Evolutionary conservation across 1,140 invertebrate genomes (phyloP).

Genomic region (Drosophila miranda): DNA sequence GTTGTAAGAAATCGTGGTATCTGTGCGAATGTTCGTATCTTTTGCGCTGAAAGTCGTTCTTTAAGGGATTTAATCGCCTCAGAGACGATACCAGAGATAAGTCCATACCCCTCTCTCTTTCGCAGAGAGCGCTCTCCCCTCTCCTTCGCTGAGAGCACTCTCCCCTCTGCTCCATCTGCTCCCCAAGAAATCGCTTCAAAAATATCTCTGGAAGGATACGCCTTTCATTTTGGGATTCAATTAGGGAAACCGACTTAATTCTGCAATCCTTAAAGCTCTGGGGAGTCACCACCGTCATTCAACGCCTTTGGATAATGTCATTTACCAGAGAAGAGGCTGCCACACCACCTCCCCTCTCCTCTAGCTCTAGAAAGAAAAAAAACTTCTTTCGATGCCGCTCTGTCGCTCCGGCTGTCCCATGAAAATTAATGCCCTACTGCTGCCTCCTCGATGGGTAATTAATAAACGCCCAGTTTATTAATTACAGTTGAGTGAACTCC

Average conservation of each 20-base stretch:
- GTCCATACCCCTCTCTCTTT: conserved; percentile 83
- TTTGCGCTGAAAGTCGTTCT: too few relatives aligned
- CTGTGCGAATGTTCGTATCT: too few relatives aligned
- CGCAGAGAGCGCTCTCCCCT: too few relatives aligned
- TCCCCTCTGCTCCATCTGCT: conserved; percentile 78
- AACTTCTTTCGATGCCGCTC: conserved; percentile 57
- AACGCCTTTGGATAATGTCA: conserved; percentile 72
- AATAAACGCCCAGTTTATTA: conserved; percentile 79
- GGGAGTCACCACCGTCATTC: conserved; percentile 34
- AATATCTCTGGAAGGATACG: conserved; percentile 41
- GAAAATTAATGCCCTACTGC: conserved; percentile 51
- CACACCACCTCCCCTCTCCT: too few relatives aligned
- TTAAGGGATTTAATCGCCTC: conserved; percentile 11
- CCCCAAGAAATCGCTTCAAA: conserved; percentile 30
- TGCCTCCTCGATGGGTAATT: conserved; percentile 60
- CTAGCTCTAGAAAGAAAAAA: neutral
- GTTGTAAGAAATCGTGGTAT: too few relatives aligned
- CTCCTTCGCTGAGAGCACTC: conserved; percentile 83
- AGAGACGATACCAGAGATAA: neutral
- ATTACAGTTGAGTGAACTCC: conserved; percentile 72
- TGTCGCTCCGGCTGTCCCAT: conserved; percentile 26
- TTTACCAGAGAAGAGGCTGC: conserved; percentile 33
- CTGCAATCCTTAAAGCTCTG: conserved; percentile 60
- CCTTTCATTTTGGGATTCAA: conserved; percentile 48
- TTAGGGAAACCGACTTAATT: conserved; percentile 49